Evolutionary conservation across 53 echinoderm and acorn worm genomes (phyloP), one percentile per base, ranked within the genome.

Genomic region (Echinometra lucunter): DNA sequence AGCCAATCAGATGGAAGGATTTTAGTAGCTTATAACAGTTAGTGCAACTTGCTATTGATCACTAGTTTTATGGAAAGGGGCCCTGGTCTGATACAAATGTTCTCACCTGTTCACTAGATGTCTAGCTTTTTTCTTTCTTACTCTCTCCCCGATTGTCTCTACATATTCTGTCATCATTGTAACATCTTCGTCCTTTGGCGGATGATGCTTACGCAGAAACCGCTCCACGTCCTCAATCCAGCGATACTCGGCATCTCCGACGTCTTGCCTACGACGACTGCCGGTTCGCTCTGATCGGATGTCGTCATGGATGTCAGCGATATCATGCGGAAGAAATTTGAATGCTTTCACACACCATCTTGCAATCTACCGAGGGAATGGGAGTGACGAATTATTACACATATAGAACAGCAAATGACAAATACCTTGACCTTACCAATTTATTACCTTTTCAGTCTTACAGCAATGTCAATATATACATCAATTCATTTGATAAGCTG

Each of bases 221-320:
- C 96, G 37, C 87, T 95, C 96, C 16, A 97, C 89, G 67, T 97
- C 98, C 74, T 98, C 99, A 44, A 89, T 66, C 99, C 99, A 98
- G 88, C 97, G 94, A 90, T 94, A 88, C 45, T 94, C 89, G 11
- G 74, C 92, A 2, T 94, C 95, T 49, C 82, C 57, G 6, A 88
- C 56, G 25, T 89, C 88, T 40, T 49, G 67, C 4, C 66, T 67
- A 19, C 42, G 89, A 58, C 94, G 94, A 67, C 44, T 28, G 25
- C 42, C 27, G 57, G 53, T 12, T 42, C 66, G 83, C 27, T 94
- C 88, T 1, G 96, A 88, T 23, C 90, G 91, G 23, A 98, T 95
- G 57, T 95, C 95, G 56, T 95, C 92, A 57, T 92, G 95, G 94
- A 98, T 91, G 88, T 98, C 98, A 57, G 66, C 90, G 37, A 97